Conservation (phyloP, 2,888 invertebrate genomes). For the Dromius quadrimaculatus region DNA sequence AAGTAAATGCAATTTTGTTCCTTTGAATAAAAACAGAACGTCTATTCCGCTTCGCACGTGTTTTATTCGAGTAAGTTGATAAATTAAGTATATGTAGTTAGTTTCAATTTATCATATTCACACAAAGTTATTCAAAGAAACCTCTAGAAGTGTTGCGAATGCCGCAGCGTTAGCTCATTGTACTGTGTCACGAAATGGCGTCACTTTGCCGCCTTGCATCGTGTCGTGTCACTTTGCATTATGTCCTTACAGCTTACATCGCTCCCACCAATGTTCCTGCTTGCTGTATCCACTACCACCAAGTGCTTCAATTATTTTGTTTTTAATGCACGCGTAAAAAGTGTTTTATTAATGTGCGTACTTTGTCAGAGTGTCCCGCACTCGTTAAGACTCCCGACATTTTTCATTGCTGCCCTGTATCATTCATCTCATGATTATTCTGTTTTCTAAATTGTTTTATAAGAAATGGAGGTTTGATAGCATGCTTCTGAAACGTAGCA, state of each 20-base stretch:
- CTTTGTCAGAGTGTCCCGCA: conserved; percentile 3
- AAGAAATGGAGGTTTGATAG: too few species aligned
- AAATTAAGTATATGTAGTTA: conserved; percentile 18
- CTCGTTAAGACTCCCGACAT: background rate
- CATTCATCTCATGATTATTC: too few species aligned
- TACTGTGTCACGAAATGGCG: too few species aligned
- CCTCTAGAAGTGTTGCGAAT: background rate
- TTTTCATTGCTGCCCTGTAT: too few species aligned
- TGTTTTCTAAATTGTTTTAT: too few species aligned
- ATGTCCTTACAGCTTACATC: conserved; percentile 7
- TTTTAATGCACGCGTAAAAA: conserved; percentile 13
- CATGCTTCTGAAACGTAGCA: too few species aligned
- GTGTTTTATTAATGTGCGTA: conserved; percentile 5
- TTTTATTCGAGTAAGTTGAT: conserved; percentile 6
- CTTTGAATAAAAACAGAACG: conserved; percentile 3
- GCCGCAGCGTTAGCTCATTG: background rate
- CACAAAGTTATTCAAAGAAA: conserved; percentile 10
- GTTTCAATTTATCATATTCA: conserved; percentile 18
- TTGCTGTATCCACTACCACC: background rate
- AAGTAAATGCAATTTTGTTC: background rate
- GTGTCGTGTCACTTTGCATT: conserved; percentile 13
- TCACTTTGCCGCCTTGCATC: conserved; percentile 4
- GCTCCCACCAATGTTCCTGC: background rate
- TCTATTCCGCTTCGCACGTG: background rate
- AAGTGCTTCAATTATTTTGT: conserved; percentile 16